Conservation (phyloP, 2,797 vertebrate genomes). For the Petrocephalus schoutedeni region DNA sequence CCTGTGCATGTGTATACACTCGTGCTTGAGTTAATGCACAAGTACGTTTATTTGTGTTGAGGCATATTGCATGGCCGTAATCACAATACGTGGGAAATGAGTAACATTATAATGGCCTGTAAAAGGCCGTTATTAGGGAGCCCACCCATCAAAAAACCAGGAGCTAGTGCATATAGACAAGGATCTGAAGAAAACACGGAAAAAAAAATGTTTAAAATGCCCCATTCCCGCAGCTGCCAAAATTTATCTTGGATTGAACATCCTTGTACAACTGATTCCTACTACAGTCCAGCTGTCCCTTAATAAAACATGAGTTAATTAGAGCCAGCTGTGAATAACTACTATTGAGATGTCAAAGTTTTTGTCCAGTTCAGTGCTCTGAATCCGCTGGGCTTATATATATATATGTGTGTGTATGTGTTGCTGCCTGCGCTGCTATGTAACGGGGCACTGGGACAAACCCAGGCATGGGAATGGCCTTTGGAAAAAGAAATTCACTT, state of each 20-base stretch:
- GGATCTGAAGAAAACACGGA: neutral
- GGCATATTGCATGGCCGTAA: too few relatives aligned
- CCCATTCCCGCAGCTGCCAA: neutral
- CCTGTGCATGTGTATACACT: neutral
- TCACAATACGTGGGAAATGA: neutral
- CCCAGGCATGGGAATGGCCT: neutral
- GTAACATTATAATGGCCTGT: neutral
- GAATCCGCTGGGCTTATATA: neutral
- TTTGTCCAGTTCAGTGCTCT: neutral
- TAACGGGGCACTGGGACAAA: neutral
- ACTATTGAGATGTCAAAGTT: neutral
- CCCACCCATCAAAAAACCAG: neutral
- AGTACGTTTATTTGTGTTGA: neutral
- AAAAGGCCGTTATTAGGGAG: neutral
- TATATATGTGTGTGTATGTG: neutral
- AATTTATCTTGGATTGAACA: neutral
- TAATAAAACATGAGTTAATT: neutral
- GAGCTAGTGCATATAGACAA: neutral
- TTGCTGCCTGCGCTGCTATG: neutral
- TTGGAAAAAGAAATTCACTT: neutral
- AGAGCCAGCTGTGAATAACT: neutral
- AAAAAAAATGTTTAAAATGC: neutral
- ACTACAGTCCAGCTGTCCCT: neutral
- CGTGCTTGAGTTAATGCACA: neutral
- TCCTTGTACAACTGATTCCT: neutral